These are phyloP conservation scores for Pangasius djambal DNA, from an alignment of 2,797 vertebrate species.

Conservation along the genomic window DNA sequence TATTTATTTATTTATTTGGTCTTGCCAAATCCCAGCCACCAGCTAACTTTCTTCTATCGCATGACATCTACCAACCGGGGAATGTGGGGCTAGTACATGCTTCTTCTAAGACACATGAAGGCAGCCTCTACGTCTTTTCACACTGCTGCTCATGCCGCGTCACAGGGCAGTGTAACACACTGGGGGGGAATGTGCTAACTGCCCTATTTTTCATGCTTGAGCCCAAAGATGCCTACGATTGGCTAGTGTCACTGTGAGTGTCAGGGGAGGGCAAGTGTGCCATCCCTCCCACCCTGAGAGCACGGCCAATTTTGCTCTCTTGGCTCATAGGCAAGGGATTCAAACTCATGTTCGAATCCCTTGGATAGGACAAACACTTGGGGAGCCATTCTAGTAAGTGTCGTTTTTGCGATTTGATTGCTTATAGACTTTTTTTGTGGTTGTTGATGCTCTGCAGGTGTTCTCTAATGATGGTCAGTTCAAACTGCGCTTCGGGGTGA, in stretches of 20 bases:
- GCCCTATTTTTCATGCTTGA: background rate
- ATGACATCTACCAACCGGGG: no score
- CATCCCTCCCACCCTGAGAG: background rate
- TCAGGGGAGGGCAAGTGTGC: background rate
- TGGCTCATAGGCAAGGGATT: background rate
- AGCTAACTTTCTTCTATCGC: background rate
- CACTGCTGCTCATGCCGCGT: background rate
- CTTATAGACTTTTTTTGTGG: background rate
- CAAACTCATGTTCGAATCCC: background rate
- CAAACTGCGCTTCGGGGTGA: slow-evolving; percentile 92
- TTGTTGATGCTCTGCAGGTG: slow-evolving; percentile 71
- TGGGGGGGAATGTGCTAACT: background rate
- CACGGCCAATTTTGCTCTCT: background rate
- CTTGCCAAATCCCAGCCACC: background rate
- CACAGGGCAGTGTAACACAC: background rate
- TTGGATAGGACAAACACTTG: background rate
- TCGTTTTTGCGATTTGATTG: background rate
- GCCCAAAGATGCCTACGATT: background rate
- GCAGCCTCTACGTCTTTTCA: background rate
- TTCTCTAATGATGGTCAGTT: slow-evolving; percentile 95
- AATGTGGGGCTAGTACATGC: background rate
- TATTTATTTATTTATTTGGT: background rate
- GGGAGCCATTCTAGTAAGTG: background rate
- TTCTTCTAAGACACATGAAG: background rate
- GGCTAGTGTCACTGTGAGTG: background rate